Percentiles rank a stretch among this genome's conserved stretches.
These are phyloP conservation scores for Petrocephalus zakoni DNA, from an alignment of 2,113 vertebrate genomes.

Conservation along the genomic window DNA sequence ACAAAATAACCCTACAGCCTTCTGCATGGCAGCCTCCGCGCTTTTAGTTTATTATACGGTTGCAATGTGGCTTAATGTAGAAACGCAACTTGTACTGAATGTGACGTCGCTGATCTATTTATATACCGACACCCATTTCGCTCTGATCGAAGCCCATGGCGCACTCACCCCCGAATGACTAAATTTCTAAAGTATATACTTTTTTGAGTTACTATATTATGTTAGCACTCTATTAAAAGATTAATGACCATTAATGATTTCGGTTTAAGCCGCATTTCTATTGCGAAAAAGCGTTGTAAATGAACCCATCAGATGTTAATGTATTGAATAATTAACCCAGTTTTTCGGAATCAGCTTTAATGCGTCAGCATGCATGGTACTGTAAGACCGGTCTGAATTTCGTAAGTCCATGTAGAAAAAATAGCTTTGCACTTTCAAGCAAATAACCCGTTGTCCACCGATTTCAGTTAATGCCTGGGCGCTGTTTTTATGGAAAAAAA, in stretches of 20 bases:
- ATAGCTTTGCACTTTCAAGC: neutral
- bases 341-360: neutral
- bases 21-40: slow-evolving; percentile 47
- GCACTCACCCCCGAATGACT: neutral
- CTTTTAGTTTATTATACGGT: slow-evolving; percentile 40
- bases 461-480: neutral
- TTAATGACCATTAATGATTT: neutral
- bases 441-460: neutral
- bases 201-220: neutral
- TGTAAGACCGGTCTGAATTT: neutral
- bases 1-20: slow-evolving; percentile 35
- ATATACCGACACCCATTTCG: slow-evolving; percentile 30
- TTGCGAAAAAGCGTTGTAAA: too few species aligned
- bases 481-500: neutral
- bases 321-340: too few species aligned
- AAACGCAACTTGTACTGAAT: slow-evolving; percentile 42
- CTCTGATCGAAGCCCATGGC: neutral
- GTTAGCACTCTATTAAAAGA: neutral
- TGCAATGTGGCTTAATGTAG: slow-evolving; percentile 36
- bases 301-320: too few species aligned
- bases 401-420: neutral
- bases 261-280: too few species aligned
- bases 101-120: slow-evolving; percentile 32
- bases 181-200: neutral
- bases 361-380: neutral